Evolutionary conservation across 1,140 invertebrate genomes (phyloP).

Genomic region (Lasioglossum albipes): DNA sequence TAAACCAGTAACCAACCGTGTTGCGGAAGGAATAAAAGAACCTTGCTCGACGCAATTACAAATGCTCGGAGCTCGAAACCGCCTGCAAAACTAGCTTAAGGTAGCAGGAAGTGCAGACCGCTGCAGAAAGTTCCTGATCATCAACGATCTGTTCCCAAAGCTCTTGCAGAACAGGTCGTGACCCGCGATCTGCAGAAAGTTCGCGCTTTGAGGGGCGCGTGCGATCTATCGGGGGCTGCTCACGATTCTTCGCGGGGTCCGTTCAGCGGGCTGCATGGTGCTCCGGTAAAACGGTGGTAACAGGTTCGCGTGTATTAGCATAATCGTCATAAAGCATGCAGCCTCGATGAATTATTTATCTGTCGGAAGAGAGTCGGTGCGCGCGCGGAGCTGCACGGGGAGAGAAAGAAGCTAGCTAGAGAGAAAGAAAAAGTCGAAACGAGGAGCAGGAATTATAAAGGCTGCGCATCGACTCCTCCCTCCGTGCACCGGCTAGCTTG

Average conservation of each 20-base stretch:
- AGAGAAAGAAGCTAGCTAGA: too few species aligned
- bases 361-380: constrained; percentile 54
- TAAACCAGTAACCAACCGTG: too few species aligned
- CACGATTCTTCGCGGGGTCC: constrained; percentile 51
- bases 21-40: too few species aligned
- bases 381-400: constrained; percentile 15
- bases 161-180: too few species aligned
- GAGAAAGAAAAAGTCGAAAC: constrained; percentile 46
- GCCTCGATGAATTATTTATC: constrained; percentile 68
- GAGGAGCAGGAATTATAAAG: constrained; percentile 39
- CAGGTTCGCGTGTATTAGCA: constrained; percentile 67
- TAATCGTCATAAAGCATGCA: constrained; percentile 69
- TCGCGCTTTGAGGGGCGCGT: constrained; percentile 39
- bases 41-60: too few species aligned
- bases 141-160: too few species aligned
- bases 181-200: too few species aligned
- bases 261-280: constrained; percentile 43
- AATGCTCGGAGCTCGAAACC: too few species aligned
- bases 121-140: too few species aligned
- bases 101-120: too few species aligned
- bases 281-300: constrained; percentile 54
- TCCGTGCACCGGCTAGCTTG: too few species aligned
- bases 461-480: constrained; percentile 13
- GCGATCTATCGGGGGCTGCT: constrained; percentile 47
- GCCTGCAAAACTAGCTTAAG: too few species aligned